Evolutionary conservation across 92 coral and sea anemone genomes (phyloP), one percentile per base, ranked within the genome.

Genomic region (Zoanthus gigantus): DNA sequence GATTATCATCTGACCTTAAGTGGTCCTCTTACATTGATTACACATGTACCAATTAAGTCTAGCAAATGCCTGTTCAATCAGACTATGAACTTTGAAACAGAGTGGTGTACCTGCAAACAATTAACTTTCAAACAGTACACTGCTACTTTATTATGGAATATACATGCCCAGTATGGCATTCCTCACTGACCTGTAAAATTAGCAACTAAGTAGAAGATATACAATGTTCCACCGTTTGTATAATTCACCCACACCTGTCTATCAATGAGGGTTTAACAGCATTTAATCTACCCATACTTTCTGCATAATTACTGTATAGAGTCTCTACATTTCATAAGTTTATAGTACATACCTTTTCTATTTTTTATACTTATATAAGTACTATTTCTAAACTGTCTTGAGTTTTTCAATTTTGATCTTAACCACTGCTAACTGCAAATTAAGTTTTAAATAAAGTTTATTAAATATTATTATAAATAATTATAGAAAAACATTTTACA

Each of bases 1-100:
- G 63, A 3, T 67, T 87, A 67, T 87, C 90, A 58, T 87, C 86
- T 44, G 78, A 87, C 48, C 90, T 77, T 47, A 87, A 77, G 65
- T 78, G 90, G 86, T 58, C 85, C 66, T 34, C 86, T 58, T 10
- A 63, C 69, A 63, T 17, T 23, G 32, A 17, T 63, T 63, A 63
- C 69, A 0, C 2, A 63, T 4, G 32, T 63, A 63, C 69, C 28
- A 63, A 23, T 23, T 23, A 23, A 63, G 69, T 18, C 10, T 60
- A 60, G 66, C 66, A 60, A 60, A 15, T 5, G 5, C 66, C 66
- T 60, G 66, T 15, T 0, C 7, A 18, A 13, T 2, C 66, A 14
- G 3, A 2, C 42, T 37, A 60, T 18, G 23, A 60, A 60, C 5
- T 60, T 60, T 60, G 23, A 60, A 60, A 13, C 66, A 17, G 6